Evolutionary conservation across 2,113 vertebrate species (phyloP), one percentile per base, ranked within the genome.

Genomic region (Epinephelus fuscoguttatus): DNA sequence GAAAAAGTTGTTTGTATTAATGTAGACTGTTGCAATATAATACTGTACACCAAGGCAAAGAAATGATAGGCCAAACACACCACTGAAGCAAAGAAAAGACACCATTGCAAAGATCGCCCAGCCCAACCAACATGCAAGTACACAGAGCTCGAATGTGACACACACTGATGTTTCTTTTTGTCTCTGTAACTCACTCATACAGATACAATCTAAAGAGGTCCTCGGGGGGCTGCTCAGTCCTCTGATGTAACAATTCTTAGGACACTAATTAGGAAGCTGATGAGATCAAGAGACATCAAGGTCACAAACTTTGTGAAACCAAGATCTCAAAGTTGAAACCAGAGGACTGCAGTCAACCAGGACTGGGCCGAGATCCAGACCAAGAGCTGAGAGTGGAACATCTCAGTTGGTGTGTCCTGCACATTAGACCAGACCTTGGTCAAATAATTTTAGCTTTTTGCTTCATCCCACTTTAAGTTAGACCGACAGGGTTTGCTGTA

Each of bases 71-170:
- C 70, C 60, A 92, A 89, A 82, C 55, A 82, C 84, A 89, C 57
- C 80, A 90, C 37, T 47, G 9, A 88, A 84, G 84, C 87, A 81
- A 78, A 80, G 37, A 63, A 84, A 56, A 76, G 17, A 37, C 17
- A 81, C 70, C 70, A 87, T 52, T 49, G 77, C 15, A 81, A 88
- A 91, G 86, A 84, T 89, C 30, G 52, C 69, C 70, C 53, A 70
- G 74, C 71, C 57, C 63, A 71, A 76, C 71, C 37, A 14, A 70
- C 94, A 95, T 95, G 94, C 93, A 91, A 76, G 74, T 30, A 87
- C 84, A 89, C 63, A 75, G 56, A 71, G 50, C 15, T 59, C 60
- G 13, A 70, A 70, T 21, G 15, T 78, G 33, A 84, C 89, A 81
- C 62, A 80, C 69, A 71, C 76, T 27, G 50, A 66, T 21, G 2